Evolutionary conservation across 2,113 vertebrate species (phyloP), one percentile per base, ranked within the genome.

Genomic region (Apodemus speciosus): DNA sequence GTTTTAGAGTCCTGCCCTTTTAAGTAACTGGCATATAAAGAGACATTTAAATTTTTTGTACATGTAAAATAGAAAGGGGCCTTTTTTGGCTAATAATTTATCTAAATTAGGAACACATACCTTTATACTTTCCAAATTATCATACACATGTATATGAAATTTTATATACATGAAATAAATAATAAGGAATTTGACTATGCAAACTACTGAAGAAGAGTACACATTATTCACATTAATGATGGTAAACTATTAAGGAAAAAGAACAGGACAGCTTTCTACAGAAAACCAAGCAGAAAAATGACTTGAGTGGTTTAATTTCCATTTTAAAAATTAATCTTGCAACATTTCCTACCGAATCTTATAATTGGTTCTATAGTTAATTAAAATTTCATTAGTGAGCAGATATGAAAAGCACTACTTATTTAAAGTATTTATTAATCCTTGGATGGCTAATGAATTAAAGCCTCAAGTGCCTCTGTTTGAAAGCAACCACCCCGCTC

Each of bases 371-470:
- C 97, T 96, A 87, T 90, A 97, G 96, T 97, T 98, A 97, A 97
- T 98, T 98, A 97, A 97, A 96, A 91, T 97, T 97, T 98, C 96
- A 97, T 97, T 97, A 98, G 94, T 91, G 90, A 97, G 77, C 49
- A 94, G 96, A 96, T 97, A 97, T 72, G 94, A 98, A 97, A 97
- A 97, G 84, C 85, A 93, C 62, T 91, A 88, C 23, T 96, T 96
- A 96, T 96, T 97, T 97, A 95, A 97, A 97, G 92, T 96, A 97
- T 97, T 98, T 97, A 96, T 97, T 97, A 97, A 97, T 97, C 93
- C 94, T 94, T 96, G 77, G 94, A 94, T 97, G 96, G 94, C 95
- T 98, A 98, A 97, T 97, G 95, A 98, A 97, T 96, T 95, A 97
- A 95, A 96, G 81, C 85, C 95, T 97, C 93, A 96, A 98, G 96